These are phyloP conservation scores for Salpingus planirostris DNA, from an alignment of 2,888 invertebrate species.

Conservation along the genomic window DNA sequence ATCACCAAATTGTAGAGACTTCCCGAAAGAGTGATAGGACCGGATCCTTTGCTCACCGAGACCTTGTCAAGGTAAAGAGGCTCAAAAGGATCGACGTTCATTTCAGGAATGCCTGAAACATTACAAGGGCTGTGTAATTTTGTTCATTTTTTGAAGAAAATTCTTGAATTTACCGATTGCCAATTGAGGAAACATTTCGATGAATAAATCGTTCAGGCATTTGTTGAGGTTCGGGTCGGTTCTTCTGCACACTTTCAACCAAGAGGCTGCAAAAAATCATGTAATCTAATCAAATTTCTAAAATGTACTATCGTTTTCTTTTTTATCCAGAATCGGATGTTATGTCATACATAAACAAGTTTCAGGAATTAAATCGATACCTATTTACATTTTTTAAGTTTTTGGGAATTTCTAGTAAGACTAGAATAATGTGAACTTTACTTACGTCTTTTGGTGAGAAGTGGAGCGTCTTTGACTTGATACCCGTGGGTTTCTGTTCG, in stretches of 20 bases:
- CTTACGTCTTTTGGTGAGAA: conserved; percentile 44
- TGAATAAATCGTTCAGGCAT: conserved; percentile 46
- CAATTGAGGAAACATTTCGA: conserved; percentile 48
- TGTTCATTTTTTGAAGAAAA: background rate
- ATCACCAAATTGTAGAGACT: conserved; percentile 48
- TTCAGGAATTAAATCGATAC: too few relatives aligned
- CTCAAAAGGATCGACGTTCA: conserved; percentile 50
- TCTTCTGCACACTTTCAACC: conserved; percentile 46
- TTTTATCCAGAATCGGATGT: too few relatives aligned
- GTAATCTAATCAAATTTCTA: too few relatives aligned
- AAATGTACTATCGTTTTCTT: too few relatives aligned
- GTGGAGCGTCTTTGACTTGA: conserved; percentile 32
- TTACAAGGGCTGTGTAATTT: too few relatives aligned
- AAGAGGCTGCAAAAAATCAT: conserved; percentile 42
- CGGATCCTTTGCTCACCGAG: conserved; percentile 48
- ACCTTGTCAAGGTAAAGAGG: conserved; percentile 48
- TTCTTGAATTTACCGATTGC: conserved; percentile 41
- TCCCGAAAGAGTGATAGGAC: conserved; percentile 46
- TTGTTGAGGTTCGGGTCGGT: conserved; percentile 46
- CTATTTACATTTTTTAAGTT: too few relatives aligned
- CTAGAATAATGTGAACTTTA: conserved; percentile 5
- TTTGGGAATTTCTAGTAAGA: too few relatives aligned
- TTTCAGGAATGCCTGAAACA: conserved; percentile 46
- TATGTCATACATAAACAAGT: too few relatives aligned
- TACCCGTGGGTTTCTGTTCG: too few relatives aligned